Percentiles rank a stretch among this genome's conserved stretches.
Conservation (phyloP, 2,113 vertebrate genomes). For the Buteo buteo region DNA sequence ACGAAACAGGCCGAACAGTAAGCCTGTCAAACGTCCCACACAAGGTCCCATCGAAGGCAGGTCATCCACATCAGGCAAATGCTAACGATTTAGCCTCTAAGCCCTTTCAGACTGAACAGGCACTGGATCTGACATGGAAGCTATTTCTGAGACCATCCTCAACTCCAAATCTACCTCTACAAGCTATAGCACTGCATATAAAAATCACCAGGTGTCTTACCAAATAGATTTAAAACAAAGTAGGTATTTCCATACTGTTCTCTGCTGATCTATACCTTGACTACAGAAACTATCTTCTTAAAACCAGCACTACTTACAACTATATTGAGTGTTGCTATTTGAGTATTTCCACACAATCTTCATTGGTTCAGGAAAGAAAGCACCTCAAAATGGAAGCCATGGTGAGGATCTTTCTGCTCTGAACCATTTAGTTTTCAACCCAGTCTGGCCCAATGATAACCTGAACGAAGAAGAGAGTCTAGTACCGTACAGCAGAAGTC, state of each 20-base stretch:
- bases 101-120: background rate
- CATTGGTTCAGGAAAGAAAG: background rate
- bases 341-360: background rate
- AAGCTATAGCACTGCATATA: background rate
- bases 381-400: background rate
- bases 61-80: background rate
- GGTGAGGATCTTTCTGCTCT: background rate
- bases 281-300: background rate
- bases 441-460: background rate
- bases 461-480: background rate
- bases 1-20: background rate
- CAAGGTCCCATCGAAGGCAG: background rate
- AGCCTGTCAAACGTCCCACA: background rate
- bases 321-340: background rate
- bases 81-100: background rate
- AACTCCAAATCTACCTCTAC: background rate
- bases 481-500: background rate
- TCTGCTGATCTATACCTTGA: background rate
- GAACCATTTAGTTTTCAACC: background rate
- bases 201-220: background rate
- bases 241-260: background rate
- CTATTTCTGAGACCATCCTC: background rate
- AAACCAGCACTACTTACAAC: background rate
- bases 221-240: background rate
- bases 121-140: background rate